Evolutionary conservation across 2,797 vertebrate genomes (phyloP).

Genomic region (Acomys russatus): DNA sequence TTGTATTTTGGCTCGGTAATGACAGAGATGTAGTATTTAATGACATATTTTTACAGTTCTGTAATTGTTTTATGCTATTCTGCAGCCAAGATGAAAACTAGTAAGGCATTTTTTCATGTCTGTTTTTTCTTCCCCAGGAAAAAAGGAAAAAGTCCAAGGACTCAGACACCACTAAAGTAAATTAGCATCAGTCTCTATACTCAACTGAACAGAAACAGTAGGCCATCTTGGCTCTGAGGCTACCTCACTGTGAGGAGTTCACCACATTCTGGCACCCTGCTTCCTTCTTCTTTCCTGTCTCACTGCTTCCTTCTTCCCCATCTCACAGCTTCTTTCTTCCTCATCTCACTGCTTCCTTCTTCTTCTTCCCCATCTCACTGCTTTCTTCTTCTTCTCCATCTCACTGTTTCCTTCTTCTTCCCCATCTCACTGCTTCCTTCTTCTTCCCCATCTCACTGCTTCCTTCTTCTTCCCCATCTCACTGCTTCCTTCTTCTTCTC

Average conservation of each 20-base stretch:
- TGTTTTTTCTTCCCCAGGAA: not conserved
- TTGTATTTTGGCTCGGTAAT: slow-evolving; percentile 36
- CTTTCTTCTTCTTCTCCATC: no score
- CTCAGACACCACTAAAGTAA: not conserved
- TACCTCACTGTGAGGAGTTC: not conserved
- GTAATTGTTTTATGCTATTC: slow-evolving; percentile 4
- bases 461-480: no score
- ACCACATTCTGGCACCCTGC: not conserved
- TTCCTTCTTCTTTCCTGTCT: not conserved
- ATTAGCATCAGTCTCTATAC: not conserved
- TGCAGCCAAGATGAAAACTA: slow-evolving; percentile 37
- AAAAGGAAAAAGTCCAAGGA: not conserved
- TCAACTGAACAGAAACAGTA: not conserved
- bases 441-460: no score
- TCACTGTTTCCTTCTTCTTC: no score
- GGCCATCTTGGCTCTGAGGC: not conserved
- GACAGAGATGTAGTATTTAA: slow-evolving; percentile 40
- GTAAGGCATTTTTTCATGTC: slow-evolving; percentile 20
- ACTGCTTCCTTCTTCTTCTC: not conserved
- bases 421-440: no score
- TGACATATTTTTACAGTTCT: slow-evolving; percentile 42
- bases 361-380: no score
- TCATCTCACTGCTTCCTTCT: no score
- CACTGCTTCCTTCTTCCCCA: not conserved
- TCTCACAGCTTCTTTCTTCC: no score